These are phyloP conservation scores for Myotis davidii DNA, from an alignment of 2,113 vertebrate species.

Conservation along the genomic window DNA sequence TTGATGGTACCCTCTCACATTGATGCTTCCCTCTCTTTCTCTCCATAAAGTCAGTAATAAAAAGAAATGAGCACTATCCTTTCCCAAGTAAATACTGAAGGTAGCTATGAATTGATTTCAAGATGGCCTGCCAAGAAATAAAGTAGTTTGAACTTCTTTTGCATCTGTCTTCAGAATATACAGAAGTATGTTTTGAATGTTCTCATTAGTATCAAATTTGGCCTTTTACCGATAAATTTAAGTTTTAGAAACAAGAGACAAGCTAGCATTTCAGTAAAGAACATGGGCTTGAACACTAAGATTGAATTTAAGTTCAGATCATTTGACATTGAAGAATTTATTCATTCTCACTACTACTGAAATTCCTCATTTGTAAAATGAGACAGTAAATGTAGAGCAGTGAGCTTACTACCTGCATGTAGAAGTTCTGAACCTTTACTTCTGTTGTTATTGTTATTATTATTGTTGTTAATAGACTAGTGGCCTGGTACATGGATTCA, in stretches of 20 bases:
- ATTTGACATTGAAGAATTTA: background rate
- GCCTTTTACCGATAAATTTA: background rate
- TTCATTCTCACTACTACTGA: background rate
- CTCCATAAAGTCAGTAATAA: background rate
- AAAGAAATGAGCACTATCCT: background rate
- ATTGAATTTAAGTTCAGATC: background rate
- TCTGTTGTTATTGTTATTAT: background rate
- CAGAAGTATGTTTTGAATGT: background rate
- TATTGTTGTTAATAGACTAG: background rate
- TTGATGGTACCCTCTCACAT: background rate
- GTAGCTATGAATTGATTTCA: background rate
- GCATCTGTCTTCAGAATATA: background rate
- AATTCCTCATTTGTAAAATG: conserved; percentile 2
- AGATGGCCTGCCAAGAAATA: background rate
- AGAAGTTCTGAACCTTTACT: background rate
- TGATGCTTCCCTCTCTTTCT: background rate
- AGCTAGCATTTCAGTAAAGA: background rate
- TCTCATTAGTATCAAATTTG: background rate
- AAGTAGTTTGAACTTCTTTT: background rate
- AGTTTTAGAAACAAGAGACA: conserved; percentile 33
- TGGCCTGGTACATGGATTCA: no score
- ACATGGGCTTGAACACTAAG: background rate
- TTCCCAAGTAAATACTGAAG: conserved; percentile 30
- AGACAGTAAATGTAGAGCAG: background rate
- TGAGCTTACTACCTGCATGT: background rate